Base-by-base conservation (phyloP, 2,113 vertebrate species). In the Sisor rabdophorus region DNA sequence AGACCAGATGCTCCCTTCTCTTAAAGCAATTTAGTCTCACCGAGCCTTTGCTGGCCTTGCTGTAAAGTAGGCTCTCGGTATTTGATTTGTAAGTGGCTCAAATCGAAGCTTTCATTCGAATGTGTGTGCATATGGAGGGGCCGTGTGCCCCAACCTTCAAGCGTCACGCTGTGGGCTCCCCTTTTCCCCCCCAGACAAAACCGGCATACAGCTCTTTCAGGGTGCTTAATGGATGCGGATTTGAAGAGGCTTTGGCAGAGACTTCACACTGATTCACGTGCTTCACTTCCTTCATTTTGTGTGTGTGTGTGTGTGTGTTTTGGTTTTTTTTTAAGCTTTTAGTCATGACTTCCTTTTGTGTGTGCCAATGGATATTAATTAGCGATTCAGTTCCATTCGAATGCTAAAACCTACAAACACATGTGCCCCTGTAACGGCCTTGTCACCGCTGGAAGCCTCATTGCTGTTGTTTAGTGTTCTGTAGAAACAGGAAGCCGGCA, bases 1-100 rank as follows among this genome's bases (percentile, higher is more conserved):
- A 32, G 77, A 81, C 80, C 82, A 84, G 82, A 84, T 84, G 82
- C 82, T 84, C 77, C 82, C 82, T 81, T 81, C 80, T 84, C 82
- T 81, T 78, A 84, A 81, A 84, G 82, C 77, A 84, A 81, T 84
- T 84, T 84, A 80, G 80, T 79, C 79, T 81, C 80, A 81, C 81
- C 65, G 77, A 79, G 77, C 76, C n/a, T 76, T 80, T 24, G 26
- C 80, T 79, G 77, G 80, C 80, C 82, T 81, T 79, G 80, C 82
- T 73, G 74, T 50, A 79, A 79, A 79, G 73, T 70, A 77, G 74
- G 72, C 80, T 81, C 69, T 65, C 55, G 70, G 80, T 80, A 79
- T 84, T 84, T 81, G 73, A 81, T 84, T 84, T 61, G 77, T 81
- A 81, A 81, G 82, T 84, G 80, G 73, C 77, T 84, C 77, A 81